Evolutionary conservation across 2,113 vertebrate species (phyloP), one percentile per base, ranked within the genome.

Genomic region (Neodon shergylaensis): DNA sequence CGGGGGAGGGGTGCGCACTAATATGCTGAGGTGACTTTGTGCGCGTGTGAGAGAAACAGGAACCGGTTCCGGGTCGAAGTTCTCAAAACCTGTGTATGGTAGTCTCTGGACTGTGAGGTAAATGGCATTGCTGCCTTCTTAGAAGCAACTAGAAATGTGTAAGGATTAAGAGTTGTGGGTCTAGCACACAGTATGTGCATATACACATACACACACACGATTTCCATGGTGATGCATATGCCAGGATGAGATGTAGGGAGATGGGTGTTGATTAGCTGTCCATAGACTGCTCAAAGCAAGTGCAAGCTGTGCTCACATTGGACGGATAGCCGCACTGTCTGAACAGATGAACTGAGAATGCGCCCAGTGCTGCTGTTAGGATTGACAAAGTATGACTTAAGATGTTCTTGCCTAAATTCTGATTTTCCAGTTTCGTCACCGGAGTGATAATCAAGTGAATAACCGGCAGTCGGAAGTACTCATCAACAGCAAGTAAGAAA

Each of bases 391-490:
- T 85, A 12, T 85, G 61, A 91, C 6, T 93, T 91, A n/a, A 4
- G 81, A 1, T 81, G 21, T 77, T 94, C 91, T 94, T 61, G 90
- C 26, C 65, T 28, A 92, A 96, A 96, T 58, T 96, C 96, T 95
- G 84, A 65, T 93, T 77, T 98, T 79, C 98, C 94, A 99, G 95
- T 98, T 99, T 97, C 98, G 98, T 73, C 97, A 98, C 86, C 99
- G 97, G 97, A 98, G 97, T 95, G 98, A 98, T 92, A 98, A 98
- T 61, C 98, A 98, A 74, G 97, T 98, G 89, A 99, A 98, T 88
- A 98, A 97, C 33, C 98, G 98, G n/a, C 97, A 98, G 72, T 98
- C 97, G 92, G 95, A 99, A 98, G 97, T 98, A 61, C 98, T 99
- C 94, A 95, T 95, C 54, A 90, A 96, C 89, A 94, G 97, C 96